phyloP scores from a whole-genome alignment of 64 coral and sea anemone genomes.

The Pocillopora damicornis region DNA sequence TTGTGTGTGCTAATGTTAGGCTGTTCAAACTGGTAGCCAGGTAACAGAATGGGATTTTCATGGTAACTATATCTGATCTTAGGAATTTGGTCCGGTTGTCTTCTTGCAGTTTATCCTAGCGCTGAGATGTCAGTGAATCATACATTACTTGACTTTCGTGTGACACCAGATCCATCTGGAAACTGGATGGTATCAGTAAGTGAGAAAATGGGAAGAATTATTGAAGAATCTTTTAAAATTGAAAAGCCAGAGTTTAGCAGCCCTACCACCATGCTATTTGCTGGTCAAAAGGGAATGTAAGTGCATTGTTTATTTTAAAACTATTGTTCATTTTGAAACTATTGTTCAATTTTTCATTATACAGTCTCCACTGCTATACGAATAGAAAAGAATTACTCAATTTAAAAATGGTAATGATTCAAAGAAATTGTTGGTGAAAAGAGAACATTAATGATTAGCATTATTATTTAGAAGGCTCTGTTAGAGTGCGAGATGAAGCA shows the following conservation, averaged over 20 bases:
- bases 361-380: neutral
- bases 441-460: no score
- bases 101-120: no score
- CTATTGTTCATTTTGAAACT: neutral
- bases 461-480: no score
- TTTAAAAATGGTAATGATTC: no score
- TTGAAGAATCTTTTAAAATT: neutral
- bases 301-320: neutral
- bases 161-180: constrained; percentile 45
- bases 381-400: no score
- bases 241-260: constrained; percentile 26
- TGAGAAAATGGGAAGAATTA: constrained; percentile 41
- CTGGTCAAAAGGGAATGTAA: constrained; percentile 14
- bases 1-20: no score
- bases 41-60: no score
- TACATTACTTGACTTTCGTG: constrained; percentile 49
- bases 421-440: no score
- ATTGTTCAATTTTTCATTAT: neutral
- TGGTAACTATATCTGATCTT: no score
- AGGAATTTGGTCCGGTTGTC: no score
- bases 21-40: no score
- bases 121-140: constrained; percentile 57
- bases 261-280: neutral
- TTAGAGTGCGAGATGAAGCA: no score
- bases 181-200: constrained; percentile 7